Evolutionary conservation across 2,888 invertebrate species (phyloP), one percentile per base, ranked within the genome.

Genomic region (Sarcophaga caerulescens): DNA sequence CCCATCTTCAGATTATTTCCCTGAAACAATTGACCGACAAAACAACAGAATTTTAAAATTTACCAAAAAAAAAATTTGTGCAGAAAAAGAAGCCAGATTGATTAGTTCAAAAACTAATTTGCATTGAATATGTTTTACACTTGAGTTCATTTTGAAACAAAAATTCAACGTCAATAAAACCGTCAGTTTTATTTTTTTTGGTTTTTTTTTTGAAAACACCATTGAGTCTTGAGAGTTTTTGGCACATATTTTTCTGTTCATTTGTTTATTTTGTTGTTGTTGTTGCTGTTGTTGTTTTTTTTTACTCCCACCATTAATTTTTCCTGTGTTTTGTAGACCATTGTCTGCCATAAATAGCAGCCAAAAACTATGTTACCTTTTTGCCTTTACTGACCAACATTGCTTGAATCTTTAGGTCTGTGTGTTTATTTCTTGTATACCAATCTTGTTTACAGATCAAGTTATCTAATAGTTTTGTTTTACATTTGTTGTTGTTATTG

Each of bases 221-320:
- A 44, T 35, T 65, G 52, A 52, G 17, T 52, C 52, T 52, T 52
- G 52, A 52, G 52, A 17, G 12, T 17, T 52, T 52, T 52, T 52
- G 17, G 35, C 66, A 78, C 19, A 78, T 68, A 83, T 79, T 79
- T 84, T 44, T 44, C 68, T 83, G 70, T 81, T 81, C 59, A 76
- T 82, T 70, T 71, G 57, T 12, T 17, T 52, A 14, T 52, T 17
- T 52, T 52, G 14, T 12, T 69, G 52, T 76, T 76, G 63, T 70
- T 47, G 11, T 35, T 68, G 14, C 21, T n/a, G 59, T 65, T 71
- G 25, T 79, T 52, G 17, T 59, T 60, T 10, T 68, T 10, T 68
- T 45, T 44, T 62, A 84, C 86, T 86, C 86, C 86, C 86, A 84
- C 84, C 84, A 86, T 86, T 84, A 84, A 77, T 75, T 78, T 81